Evolutionary conservation across 2,797 vertebrate genomes (phyloP), one percentile per base, ranked within the genome.

Genomic region (Smutsia temminckii): DNA sequence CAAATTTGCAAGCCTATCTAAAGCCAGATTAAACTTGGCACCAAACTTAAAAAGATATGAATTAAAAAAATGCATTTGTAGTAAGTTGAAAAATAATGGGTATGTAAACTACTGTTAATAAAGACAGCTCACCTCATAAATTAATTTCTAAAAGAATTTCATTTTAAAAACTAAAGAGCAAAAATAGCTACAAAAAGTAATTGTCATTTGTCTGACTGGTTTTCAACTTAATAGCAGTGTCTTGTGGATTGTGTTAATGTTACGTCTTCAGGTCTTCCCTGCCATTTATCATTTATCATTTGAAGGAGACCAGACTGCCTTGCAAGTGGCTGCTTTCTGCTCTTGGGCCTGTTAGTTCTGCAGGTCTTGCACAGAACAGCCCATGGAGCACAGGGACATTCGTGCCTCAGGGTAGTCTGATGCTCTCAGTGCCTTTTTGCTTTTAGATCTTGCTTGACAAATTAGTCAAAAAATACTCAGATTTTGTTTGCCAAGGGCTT

Each of bases 71-170:
- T 20, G 32, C 32, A 23, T 89, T 81, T 83, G 29, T 34, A 79
- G n/a, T 42, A 71, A 75, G 55, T 89, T 81, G 75, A 75, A 78
- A 96, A 93, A 53, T 55, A 53, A 6, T 61, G 42, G 17, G 14
- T 71, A 7, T 80, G 12, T 89, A 40, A 93, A 64, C 23, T 68
- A 34, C 59, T 37, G 53, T 53, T 75, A 89, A 68, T 84, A 89
- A 91, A 85, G 72, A 59, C 78, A 84, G 32, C 59, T 88, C 74
- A 46, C 4, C 72, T 97, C 55, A 57, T 85, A 71, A 85, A n/a
- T 91, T 85, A 96, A 49, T 94, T 93, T 92, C 27, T 53, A 68
- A 85, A 42, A 53, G 78, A 83, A 94, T 92, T 83, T 57, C 72
- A 20, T 77, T 91, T 78, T 79, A 71, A 51, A 63, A 81, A 83